Evolutionary conservation across 2,113 vertebrate genomes (phyloP), one percentile per base, ranked within the genome.

Genomic region (Ellobius talpinus): DNA sequence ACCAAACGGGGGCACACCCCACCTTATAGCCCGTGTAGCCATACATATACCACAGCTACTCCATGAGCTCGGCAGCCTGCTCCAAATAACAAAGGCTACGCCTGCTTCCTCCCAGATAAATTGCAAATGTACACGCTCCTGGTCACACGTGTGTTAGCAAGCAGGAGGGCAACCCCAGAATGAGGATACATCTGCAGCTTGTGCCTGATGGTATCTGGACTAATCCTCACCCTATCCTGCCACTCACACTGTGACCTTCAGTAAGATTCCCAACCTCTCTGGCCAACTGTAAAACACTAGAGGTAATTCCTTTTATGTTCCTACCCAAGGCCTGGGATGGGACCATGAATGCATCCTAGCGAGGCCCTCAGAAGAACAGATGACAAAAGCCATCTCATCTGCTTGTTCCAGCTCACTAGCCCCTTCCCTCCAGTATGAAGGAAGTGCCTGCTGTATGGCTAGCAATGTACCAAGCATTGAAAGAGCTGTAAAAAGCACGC

Each of bases 211-310:
- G 52, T 84, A 42, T 68, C 88, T 58, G 50, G 50, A 45, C 74
- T 68, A 45, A 73, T 52, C 72, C 85, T 87, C 65, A 87, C 50
- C 14, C 82, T n/a, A 11, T 39, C 61, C 89, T 23, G 7, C 42
- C 81, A 65, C 47, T 86, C 61, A 24, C 61, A 52, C 45, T 55
- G 31, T 70, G 79, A 86, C 76, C 55, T 90, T 74, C 52, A 65
- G 76, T 61, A 95, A 73, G 90, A 66, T 26, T 73, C 45, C 52
- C 88, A 81, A 55, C 55, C 93, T 91, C 63, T 97, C 94, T 33
- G 55, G 73, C 52, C 97, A 90, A 52, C 77, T 1, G 5, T 23
- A 76, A 91, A 85, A 63, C 81, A 90, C 26, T 5, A 5, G 50
- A 33, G 21, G 36, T 63, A 78, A 90, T 93, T 87, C n/a, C 33